Evolutionary conservation across 2,888 invertebrate species (phyloP).

Genomic region (Tachina grossa): DNA sequence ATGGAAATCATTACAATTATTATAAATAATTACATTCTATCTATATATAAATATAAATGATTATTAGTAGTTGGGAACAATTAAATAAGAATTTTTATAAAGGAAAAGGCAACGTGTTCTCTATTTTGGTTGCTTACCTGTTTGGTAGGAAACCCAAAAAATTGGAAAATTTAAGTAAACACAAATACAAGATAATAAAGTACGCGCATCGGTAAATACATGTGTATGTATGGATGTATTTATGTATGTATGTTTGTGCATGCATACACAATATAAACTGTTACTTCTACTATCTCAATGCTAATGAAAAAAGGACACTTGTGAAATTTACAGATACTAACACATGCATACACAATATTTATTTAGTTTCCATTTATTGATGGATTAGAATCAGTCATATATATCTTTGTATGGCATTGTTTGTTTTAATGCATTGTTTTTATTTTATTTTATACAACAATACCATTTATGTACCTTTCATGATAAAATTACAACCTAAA

Average conservation of each 20-base stretch:
- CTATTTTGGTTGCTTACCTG: not conserved
- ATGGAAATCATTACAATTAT: not conserved
- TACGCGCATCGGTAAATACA: not conserved
- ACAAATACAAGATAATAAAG: conserved; percentile 9
- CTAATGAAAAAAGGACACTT: conserved; percentile 11
- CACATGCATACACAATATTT: conserved; percentile 1
- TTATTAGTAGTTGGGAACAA: not conserved
- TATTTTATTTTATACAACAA: not conserved
- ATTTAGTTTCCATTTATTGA: not conserved
- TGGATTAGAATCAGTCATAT: conserved; percentile 20
- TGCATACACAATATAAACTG: not conserved
- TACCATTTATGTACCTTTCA: not conserved
- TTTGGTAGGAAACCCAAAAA: not conserved
- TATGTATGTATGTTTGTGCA: too few species aligned
- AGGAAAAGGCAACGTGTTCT: not conserved
- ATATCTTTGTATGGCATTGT: not conserved
- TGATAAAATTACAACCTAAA: not conserved
- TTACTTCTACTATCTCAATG: not conserved
- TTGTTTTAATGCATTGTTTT: conserved; percentile 8
- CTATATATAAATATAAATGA: not conserved
- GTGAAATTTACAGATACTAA: not conserved
- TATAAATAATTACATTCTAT: not conserved
- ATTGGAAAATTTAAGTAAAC: not conserved
- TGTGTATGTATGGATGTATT: too few species aligned
- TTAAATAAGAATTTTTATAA: not conserved